Evolutionary conservation across 2,113 vertebrate genomes (phyloP).

Genomic region (human (Homo sapiens)): GRCh38 chr1:42567501-42568000

Average conservation of each 20-base stretch:
- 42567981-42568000: neutral
- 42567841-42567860: neutral
- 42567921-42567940: too few relatives aligned
- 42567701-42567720: neutral
- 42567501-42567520: conserved; percentile 2
- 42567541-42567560: neutral
- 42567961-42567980: neutral
- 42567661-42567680: neutral
- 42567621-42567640: neutral
- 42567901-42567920: neutral
- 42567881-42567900: neutral
- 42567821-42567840: neutral
- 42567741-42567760: neutral
- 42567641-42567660: conserved; percentile 15
- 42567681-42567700: neutral
- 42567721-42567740: neutral
- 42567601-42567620: neutral
- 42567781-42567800: neutral
- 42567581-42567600: neutral
- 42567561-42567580: neutral
- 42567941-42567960: too few relatives aligned
- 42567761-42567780: neutral
- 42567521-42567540: neutral
- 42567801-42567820: neutral
- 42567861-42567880: neutral